Evolutionary conservation across 1,140 invertebrate species (phyloP), one percentile per base, ranked within the genome.

Genomic region (Papilio polytes): DNA sequence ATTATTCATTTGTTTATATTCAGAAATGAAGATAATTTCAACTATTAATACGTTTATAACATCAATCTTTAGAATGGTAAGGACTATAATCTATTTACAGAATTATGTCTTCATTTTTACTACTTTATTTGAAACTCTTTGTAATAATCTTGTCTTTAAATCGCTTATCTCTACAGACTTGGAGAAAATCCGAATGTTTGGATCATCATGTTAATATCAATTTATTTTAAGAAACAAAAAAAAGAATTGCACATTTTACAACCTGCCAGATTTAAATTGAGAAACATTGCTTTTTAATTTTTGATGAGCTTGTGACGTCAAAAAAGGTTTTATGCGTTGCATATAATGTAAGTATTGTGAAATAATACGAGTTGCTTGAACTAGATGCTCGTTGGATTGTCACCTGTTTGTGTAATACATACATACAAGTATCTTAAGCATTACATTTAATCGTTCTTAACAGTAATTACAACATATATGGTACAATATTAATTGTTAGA

Each of bases 351-450:
- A 66, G 59, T 63, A 63, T 70, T 70, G 63, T 70, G 63, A 31
- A 31, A 70, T 70, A 70, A 70, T 70, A 31, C 63, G 63, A 70
- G 63, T 70, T 70, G 26, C 26, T 70, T 76, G 74, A 76, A 48
- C 74, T 76, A 76, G 74, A 76, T 76, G 74, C 20, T 76, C 74
- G 74, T 76, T 76, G 74, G 22, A 22, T 76, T 76, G 74, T 76
- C 74, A 76, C 74, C 46, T 48, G n/a, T 22, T 31, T 76, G 15
- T 15, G 46, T n/a, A 74, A 74, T n/a, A 48, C 20, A 18, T 51
- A 76, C 46, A 9, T 70, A 31, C 63, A 70, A 70, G 26, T 36
- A 70, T 70, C 46, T 53, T 51, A 74, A 74, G 46, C n/a, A 73
- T 73, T 41, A 73, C 12, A 36, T 41, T 44, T 73, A 46, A 73